Conservation (phyloP, 2,797 vertebrate genomes). For the Syngnathus rostellatus region DNA sequence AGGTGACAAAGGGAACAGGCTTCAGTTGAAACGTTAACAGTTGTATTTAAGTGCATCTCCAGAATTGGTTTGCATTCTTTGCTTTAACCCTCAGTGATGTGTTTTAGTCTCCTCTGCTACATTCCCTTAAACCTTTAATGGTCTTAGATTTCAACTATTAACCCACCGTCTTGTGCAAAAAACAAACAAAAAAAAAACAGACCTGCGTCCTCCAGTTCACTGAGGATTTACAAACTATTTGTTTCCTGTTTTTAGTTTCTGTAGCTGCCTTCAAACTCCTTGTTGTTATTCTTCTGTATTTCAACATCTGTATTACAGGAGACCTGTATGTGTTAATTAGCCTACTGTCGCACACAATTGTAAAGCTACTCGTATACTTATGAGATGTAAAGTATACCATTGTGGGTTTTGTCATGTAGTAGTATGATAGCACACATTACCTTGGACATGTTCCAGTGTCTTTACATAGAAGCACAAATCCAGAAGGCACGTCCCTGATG, state of each 20-base stretch:
- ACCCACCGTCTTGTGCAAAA: conserved; percentile 31
- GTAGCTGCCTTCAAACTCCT: conserved; percentile 34
- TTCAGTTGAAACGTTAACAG: conserved; percentile 47
- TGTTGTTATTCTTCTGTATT: conserved; percentile 28
- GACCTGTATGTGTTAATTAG: background rate
- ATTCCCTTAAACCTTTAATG: conserved; percentile 12
- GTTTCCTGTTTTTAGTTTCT: conserved; percentile 32
- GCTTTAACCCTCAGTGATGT: conserved; percentile 52
- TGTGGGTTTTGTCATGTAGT: conserved; percentile 7
- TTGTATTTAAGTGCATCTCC: conserved; percentile 50
- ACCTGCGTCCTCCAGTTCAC: conserved; percentile 17
- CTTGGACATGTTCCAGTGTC: conserved; percentile 10
- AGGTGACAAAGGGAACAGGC: conserved; percentile 23
- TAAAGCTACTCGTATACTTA: background rate
- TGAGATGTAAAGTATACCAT: background rate
- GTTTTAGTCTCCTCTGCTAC: conserved; percentile 32
- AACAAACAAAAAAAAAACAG: conserved; percentile 8
- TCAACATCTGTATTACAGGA: conserved; percentile 6
- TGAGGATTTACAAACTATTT: conserved; percentile 26
- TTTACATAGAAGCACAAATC: background rate
- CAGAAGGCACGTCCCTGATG: conserved; percentile 16
- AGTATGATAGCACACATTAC: conserved; percentile 27
- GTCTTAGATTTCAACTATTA: conserved; percentile 33
- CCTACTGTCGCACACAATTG: background rate
- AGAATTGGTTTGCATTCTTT: conserved; percentile 37